These are phyloP conservation scores for Idris sp. DNA, from an alignment of 1,140 invertebrate genomes.

Conservation along the genomic window DNA sequence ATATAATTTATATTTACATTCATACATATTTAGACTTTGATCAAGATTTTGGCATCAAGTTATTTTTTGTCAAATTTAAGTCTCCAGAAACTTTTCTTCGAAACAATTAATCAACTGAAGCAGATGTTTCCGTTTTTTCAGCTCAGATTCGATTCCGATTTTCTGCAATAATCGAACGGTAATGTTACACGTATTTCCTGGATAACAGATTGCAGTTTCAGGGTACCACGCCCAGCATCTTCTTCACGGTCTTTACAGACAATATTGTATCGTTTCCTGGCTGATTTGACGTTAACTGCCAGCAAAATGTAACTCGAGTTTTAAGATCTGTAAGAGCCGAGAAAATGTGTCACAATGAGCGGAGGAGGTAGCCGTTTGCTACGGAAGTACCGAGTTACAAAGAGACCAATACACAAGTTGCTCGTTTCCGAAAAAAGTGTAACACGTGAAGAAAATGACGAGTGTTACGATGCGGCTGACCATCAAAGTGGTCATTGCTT, in stretches of 20 bases:
- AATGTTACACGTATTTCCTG: conserved; percentile 62
- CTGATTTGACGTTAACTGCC: conserved; percentile 63
- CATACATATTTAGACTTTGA: too few species aligned
- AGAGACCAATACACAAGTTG: conserved; percentile 36
- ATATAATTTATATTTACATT: too few species aligned
- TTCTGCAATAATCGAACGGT: conserved; percentile 63
- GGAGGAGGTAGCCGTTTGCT: conserved; percentile 63
- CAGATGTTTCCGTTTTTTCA: conserved; percentile 47
- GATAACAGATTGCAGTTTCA: conserved; percentile 39
- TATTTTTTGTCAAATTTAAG: too few species aligned
- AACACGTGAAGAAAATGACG: conserved; percentile 21
- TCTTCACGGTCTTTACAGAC: conserved; percentile 55
- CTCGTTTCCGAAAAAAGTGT: conserved; percentile 56
- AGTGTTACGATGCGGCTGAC: conserved; percentile 10
- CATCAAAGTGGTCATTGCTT: conserved; percentile 48
- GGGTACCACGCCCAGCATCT: conserved; percentile 59
- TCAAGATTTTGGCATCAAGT: too few species aligned
- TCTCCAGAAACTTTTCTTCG: conserved; percentile 27
- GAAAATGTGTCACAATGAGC: conserved; percentile 70
- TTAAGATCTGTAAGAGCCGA: conserved; percentile 59
- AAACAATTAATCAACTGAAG: conserved; percentile 21
- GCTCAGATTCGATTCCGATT: conserved; percentile 40
- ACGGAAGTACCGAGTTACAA: conserved; percentile 70
- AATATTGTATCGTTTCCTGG: conserved; percentile 70
- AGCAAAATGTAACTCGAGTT: conserved; percentile 65